Evolutionary conservation across 2,888 invertebrate genomes (phyloP), one percentile per base, ranked within the genome.

Genomic region (Schizotus pectinicornis): DNA sequence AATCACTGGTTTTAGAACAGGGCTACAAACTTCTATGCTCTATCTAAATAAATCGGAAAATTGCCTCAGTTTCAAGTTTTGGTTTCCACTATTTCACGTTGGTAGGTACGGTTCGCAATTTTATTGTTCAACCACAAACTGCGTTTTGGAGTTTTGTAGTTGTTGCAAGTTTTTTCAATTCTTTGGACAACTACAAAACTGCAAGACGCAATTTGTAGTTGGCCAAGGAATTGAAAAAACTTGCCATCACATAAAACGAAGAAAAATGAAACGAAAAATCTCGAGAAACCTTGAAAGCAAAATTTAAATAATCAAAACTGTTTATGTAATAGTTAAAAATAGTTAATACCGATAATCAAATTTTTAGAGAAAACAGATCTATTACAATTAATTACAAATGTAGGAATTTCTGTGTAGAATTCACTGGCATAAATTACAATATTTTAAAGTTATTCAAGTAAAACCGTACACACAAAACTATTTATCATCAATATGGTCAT

Each of bases 371-470:
- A 56, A 56, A 52, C 51, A 51, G 57, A 51, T 57, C 57, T 51
- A 57, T 53, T 58, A 58, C 53, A 48, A 31, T 48, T 58, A 58
- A 58, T 58, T 58, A 53, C 53, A 58, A 47, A 58, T 58, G 58
- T 53, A 58, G 58, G 58, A 58, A 58, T 58, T 58, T 58, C 54
- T 58, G 53, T 22, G 5, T 54, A 46, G 47, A 52, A 52, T 53
- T 48, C 47, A 42, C 7, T 47, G 52, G 58, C 49, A 62, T 62
- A 62, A 60, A 62, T 62, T 62, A 63, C 54, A 62, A 63, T 63
- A 62, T 57, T 54, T 58, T 58, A 63, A 61, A 45, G 54, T 62
- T 47, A 52, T 57, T 53, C 53, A 47, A 53, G 58, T 38, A 49
- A 54, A 47, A 49, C 50, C 47, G 45, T 58, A 53, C 50, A 53